Base-by-base conservation (phyloP, 30 jellyfish, hydroid and myxozoan species). In the Morbakka virulenta region DNA sequence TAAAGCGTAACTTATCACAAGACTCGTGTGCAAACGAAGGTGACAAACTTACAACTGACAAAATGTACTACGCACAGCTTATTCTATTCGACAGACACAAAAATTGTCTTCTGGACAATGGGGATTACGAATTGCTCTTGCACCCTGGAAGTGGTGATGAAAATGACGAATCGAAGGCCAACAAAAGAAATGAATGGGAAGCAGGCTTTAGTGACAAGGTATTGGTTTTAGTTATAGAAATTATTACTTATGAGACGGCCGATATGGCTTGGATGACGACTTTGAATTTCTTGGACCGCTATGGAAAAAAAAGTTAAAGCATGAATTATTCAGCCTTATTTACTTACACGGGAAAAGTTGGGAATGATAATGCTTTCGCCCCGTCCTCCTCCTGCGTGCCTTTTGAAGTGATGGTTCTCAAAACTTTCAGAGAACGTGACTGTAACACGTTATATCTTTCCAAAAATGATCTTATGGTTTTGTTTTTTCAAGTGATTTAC, bases 41-140 rank as follows among this genome's bases (percentile, higher is more conserved):
- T 28, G 51, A 26, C 17, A 20, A 72, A 4, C 95, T 79, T 62
- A 62, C 68, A 65, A 76, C 28, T 50, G 70, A 66, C 23, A 87
- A 83, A 0, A 64, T 91, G 41, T 91, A 77, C 82, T 67, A 95
- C 6, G 98, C 98, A 1, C 95, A 91, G 76, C 35, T 91, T 63
- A 91, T 91, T 50, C 88, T 91, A 32, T 91, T 79, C 47, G 98
- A 91, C 72, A 93, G 89, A 62, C 95, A 83, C 61, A 91, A 91
- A 32, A 84, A 72, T 73, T 84, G 96, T 49, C 48, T 91, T 80
- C 90, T 91, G 9, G 62, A 89, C 17, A 86, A 84, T 50, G 98
- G 98, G 22, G 98, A 91, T 24, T 91, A 91, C 32, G 98, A 91
- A 65, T 52, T 91, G 84, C 95, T 91, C 65, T 87, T 91, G 31